Evolutionary conservation across 2,113 vertebrate species (phyloP), one percentile per base, ranked within the genome.

Genomic region (Danionella cerebrum): DNA sequence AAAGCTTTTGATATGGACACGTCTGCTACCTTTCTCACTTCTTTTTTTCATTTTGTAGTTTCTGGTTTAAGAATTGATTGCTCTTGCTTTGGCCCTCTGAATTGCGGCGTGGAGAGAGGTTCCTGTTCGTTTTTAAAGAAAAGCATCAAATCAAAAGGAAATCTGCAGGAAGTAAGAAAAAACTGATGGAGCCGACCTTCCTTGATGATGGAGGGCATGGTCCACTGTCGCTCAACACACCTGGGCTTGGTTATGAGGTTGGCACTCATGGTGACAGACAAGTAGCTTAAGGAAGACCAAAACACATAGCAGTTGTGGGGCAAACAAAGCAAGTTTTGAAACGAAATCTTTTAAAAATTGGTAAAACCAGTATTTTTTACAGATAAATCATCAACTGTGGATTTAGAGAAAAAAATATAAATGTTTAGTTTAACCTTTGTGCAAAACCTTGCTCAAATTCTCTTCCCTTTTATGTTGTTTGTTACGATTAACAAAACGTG

Each of bases 1-100:
- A 78, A 81, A 73, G 70, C 75, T 75, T 86, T 84, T 83, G 75
- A 83, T 83, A 84, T 79, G 76, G 69, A 84, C 67, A 77, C 66
- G 67, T 81, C 75, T 80, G 67, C 79, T 78, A 70, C 66, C 57
- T 54, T 64, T 48, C 75, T 73, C 67, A 53, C 72, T 45, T 69
- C 73, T 72, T 70, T 82, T 77, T 82, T 83, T 82, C 72, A 72
- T 70, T 80, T 78, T 81, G 75, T 75, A 75, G 75, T 78, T 80
- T 76, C 78, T 42, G 53, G 74, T 82, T 84, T 81, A 57, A 74
- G 76, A 82, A 84, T 76, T 76, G 80, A 86, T 85, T 85, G 79
- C 75, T 82, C 75, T 12, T 77, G 76, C 79, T 77, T 83, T 76
- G 69, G 72, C 72, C 69, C 65, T 71, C 73, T 74, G 79, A 84